Evolutionary conservation across 2,113 vertebrate species (phyloP).

Genomic region (Gadus macrocephalus): DNA sequence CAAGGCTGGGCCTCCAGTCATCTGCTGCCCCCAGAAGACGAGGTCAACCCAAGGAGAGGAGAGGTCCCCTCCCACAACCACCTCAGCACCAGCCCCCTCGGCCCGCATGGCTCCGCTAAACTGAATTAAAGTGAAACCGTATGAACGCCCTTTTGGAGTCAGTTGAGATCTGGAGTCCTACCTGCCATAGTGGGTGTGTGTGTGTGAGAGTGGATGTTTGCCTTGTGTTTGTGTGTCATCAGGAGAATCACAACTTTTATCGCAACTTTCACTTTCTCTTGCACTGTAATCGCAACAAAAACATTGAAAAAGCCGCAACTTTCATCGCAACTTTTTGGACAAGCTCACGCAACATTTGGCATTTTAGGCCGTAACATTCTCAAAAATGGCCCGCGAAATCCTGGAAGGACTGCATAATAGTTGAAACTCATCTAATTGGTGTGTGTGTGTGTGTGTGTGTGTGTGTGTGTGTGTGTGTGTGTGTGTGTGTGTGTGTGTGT

Average conservation of each 20-base stretch:
- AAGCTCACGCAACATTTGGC: too few species aligned
- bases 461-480: conserved; percentile 31
- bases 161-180: too few species aligned
- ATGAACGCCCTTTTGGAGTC: too few species aligned
- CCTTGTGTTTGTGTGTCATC: conserved; percentile 26
- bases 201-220: background rate
- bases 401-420: too few species aligned
- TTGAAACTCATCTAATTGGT: background rate
- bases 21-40: conserved; percentile 39
- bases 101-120: conserved; percentile 24
- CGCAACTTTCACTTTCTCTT: too few species aligned
- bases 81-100: background rate
- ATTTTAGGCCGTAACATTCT: too few species aligned
- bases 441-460: conserved; percentile 22
- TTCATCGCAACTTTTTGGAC: too few species aligned
- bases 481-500: background rate
- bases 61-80: too few species aligned
- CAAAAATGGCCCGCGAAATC: too few species aligned
- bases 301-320: too few species aligned
- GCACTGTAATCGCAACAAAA: too few species aligned
- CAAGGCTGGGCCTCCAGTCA: conserved; percentile 47
- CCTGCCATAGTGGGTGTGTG: background rate
- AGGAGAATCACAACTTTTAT: too few species aligned
- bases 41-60: conserved; percentile 47
- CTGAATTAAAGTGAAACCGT: conserved; percentile 13